A percentile compares a stretch with the other conserved stretches of the same genome.
phyloP scores from a whole-genome alignment of 2,888 invertebrate species.

The Ferdinandea cuprea region DNA sequence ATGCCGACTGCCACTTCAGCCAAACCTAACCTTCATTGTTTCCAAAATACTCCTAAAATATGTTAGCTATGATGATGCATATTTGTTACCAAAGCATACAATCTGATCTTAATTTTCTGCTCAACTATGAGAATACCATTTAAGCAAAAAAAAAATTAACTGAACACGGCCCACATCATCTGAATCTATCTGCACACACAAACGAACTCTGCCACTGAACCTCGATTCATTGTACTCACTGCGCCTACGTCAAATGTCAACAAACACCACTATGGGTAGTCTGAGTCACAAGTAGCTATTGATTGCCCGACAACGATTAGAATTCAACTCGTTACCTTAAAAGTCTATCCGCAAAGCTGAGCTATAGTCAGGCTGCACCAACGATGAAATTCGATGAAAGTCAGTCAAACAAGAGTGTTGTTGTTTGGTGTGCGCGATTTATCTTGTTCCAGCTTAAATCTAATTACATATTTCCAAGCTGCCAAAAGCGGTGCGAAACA shows the following conservation, averaged over 20 bases:
- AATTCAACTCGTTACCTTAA: conserved; percentile 60
- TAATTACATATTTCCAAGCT: conserved; percentile 42
- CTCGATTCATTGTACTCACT: conserved; percentile 14
- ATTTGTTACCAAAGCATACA: too few species aligned
- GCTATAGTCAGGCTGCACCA: conserved; percentile 41
- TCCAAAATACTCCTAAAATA: too few species aligned
- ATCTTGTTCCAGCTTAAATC: conserved; percentile 24
- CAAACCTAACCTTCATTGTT: too few species aligned
- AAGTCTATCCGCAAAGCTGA: conserved; percentile 33
- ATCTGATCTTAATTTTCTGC: too few species aligned
- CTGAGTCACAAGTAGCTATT: conserved; percentile 54
- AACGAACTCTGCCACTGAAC: conserved; percentile 45
- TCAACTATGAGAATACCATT: too few species aligned
- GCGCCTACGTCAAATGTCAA: conserved; percentile 51
- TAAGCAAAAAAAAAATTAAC: not conserved
- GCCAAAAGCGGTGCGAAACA: conserved; percentile 31
- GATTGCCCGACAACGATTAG: conserved; percentile 38
- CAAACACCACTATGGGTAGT: conserved; percentile 54
- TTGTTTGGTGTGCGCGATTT: conserved; percentile 5
- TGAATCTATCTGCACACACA: conserved; percentile 19
- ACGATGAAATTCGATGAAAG: conserved; percentile 42
- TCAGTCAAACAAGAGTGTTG: conserved; percentile 1
- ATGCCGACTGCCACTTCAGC: too few species aligned
- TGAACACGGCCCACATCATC: conserved; percentile 26
- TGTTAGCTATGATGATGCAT: too few species aligned